Conservation (phyloP, 2,113 vertebrate species). For the Plecturocebus donacophilus region DNA sequence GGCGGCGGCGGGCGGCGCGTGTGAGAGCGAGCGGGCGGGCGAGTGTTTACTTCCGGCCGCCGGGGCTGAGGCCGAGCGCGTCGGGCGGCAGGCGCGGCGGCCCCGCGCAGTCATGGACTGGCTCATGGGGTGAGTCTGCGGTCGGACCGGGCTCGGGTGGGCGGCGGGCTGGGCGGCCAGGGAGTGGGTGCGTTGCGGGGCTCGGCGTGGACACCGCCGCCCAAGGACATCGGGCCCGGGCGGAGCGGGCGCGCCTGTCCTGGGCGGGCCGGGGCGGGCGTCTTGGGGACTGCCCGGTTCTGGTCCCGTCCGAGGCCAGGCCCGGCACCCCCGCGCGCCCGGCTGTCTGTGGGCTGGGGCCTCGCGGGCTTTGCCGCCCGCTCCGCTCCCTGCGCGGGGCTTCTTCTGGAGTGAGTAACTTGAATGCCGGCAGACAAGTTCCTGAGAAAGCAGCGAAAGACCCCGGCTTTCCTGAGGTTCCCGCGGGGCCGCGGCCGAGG, state of each 20-base stretch:
- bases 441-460: rapidly evolving
- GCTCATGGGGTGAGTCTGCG: constrained; percentile 77
- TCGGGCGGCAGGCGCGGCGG: constrained; percentile 42
- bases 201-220: not conserved
- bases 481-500: not conserved
- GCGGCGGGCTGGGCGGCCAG: not conserved
- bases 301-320: not conserved
- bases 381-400: not conserved
- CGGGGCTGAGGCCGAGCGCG: constrained; percentile 70
- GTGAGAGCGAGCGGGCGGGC: constrained; percentile 54
- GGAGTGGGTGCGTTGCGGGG: no score
- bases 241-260: no score
- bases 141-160: not conserved
- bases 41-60: constrained; percentile 80
- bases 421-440: rapidly evolving
- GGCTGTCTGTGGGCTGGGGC: not conserved
- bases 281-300: not conserved
- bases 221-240: not conserved
- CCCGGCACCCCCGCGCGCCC: not conserved
- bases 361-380: rapidly evolving
- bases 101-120: constrained; percentile 77
- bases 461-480: rapidly evolving
- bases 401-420: not conserved
- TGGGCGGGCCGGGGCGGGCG: not conserved
- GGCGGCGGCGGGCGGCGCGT: constrained; percentile 39